A percentile compares a stretch with the other conserved stretches of the same genome.
phyloP scores from a whole-genome alignment of 2,113 vertebrate species.

The Montifringilla adamsi region DNA sequence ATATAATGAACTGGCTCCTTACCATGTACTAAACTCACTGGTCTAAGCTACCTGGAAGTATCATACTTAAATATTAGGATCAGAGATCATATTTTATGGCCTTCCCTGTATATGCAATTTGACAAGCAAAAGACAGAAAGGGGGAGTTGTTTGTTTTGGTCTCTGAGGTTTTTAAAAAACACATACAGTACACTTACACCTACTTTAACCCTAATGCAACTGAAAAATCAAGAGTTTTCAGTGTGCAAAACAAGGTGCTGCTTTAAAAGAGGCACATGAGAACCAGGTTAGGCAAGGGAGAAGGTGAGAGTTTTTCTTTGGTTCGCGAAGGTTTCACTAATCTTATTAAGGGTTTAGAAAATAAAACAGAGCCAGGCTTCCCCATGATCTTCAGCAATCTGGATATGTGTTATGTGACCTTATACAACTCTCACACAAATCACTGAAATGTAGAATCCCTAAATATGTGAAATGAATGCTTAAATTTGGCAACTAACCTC shows the following conservation, averaged over 20 bases:
- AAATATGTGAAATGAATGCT: not conserved
- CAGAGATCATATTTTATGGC: not conserved
- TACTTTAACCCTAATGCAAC: not conserved
- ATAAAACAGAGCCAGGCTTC: not conserved
- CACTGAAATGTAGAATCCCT: not conserved
- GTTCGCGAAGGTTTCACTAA: not conserved
- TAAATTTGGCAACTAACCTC: not conserved
- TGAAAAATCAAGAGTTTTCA: not conserved
- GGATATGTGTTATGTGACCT: not conserved
- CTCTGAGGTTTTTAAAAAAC: not conserved
- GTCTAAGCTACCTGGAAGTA: not conserved
- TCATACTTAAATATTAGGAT: not conserved
- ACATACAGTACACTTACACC: not conserved
- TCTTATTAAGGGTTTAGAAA: not conserved
- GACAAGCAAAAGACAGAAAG: not conserved
- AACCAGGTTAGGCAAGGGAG: not conserved
- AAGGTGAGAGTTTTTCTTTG: not conserved
- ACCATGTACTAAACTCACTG: not conserved
- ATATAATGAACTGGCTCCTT: not conserved
- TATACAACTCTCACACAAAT: not conserved
- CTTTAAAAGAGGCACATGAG: not conserved
- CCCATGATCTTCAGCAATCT: not conserved
- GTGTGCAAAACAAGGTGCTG: not conserved
- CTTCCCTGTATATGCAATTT: not conserved
- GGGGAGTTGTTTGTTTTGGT: rapidly evolving